Base-by-base conservation (phyloP, 2,888 invertebrate species). In the Iselma pallidipennis region DNA sequence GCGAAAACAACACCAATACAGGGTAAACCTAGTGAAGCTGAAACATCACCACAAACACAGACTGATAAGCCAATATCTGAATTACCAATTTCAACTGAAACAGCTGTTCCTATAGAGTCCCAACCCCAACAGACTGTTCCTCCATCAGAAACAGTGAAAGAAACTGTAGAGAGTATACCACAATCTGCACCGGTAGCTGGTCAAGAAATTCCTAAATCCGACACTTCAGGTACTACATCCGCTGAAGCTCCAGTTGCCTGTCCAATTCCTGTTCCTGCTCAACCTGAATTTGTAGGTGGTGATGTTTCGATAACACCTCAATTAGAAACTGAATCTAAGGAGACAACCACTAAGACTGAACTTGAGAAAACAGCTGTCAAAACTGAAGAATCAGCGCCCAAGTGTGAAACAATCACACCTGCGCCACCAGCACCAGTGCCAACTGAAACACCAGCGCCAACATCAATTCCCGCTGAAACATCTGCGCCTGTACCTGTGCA, bases 1-100 rank as follows among this genome's bases (percentile, higher is more conserved):
- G 65, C 66, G 55, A 64, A 66, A 57, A 51, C 61, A 33, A 65
- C 58, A 55, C 29, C 66, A 16, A 78, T 79, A 51, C 52, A 33
- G 33, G 51, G 16, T 26, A 26, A 49, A 52, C 48, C 55, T 16
- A 33, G 49, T n/a, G 25, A 57, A 53, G 55, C 42, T 53, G 7
- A 58, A 51, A 42, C 51, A 57, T 9, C 49, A 53, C 31, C 55
- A 53, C 45, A 57, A 28, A 54, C 10, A 10, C 33, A 23, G 12
- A 19, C 33, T 26, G 52, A 56, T 33, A 51, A 52, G 25, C 45
- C 37, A 29, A 28, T 14, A 28, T 23, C 54, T 45, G 23, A 42
- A 19, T 10, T 14, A 23, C 26, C 26, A 42, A 23, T 29, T 19
- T 19, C 58, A 31, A 33, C 37, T 33, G 23, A 37, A 49, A 48